Conservation (phyloP, 2,797 vertebrate species). For the Phalloptychus januarius region DNA sequence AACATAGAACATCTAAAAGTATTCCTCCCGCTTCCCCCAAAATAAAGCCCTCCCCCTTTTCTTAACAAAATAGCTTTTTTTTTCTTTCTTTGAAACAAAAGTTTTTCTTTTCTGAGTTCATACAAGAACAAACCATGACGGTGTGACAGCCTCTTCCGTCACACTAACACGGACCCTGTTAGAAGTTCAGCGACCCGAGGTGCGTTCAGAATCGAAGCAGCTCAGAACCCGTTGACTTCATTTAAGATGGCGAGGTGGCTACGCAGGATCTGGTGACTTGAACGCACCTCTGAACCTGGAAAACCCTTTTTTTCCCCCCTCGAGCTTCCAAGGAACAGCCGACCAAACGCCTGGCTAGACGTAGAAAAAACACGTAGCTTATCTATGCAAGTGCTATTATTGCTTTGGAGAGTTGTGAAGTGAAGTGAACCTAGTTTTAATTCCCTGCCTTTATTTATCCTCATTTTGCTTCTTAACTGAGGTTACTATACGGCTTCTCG, state of each 20-base stretch:
- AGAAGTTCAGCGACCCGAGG: slow-evolving; percentile 63
- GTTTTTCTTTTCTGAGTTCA: slow-evolving; percentile 68
- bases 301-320: slow-evolving; percentile 27
- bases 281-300: slow-evolving; percentile 70
- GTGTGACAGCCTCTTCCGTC: slow-evolving; percentile 44
- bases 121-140: slow-evolving; percentile 57
- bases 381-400: slow-evolving; percentile 73
- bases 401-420: slow-evolving; percentile 73
- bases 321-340: slow-evolving; percentile 34
- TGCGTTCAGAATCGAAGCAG: slow-evolving; percentile 56
- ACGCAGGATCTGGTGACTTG: slow-evolving; percentile 12
- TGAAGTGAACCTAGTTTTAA: slow-evolving; percentile 55
- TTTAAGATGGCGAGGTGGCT: background rate
- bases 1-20: slow-evolving; percentile 77
- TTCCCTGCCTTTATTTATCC: slow-evolving; percentile 54
- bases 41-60: slow-evolving; percentile 54
- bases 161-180: slow-evolving; percentile 60
- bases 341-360: slow-evolving; percentile 54
- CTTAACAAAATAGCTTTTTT: slow-evolving; percentile 77
- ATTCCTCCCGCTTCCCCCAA: slow-evolving; percentile 33
- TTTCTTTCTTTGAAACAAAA: slow-evolving; percentile 48
- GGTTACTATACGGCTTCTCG: background rate
- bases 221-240: background rate
- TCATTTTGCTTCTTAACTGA: slow-evolving; percentile 39
- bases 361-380: slow-evolving; percentile 69